Conservation (phyloP, 2,797 vertebrate genomes). For the Fistularia tabacaria region DNA sequence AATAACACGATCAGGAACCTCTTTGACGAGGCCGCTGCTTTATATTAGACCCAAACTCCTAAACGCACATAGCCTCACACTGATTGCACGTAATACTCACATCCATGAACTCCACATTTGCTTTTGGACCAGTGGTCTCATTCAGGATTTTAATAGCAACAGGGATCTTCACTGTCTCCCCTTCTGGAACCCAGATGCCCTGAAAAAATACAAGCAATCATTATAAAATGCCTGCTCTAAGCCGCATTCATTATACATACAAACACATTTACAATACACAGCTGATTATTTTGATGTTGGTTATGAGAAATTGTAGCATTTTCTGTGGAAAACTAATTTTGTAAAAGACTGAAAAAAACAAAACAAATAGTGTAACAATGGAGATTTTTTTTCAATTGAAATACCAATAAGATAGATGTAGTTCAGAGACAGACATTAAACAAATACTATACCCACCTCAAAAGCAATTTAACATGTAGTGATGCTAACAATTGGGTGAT, state of each 20-base stretch:
- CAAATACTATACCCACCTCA: too few species aligned
- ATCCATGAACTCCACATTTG: conserved; percentile 98
- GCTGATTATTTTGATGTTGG: too few species aligned
- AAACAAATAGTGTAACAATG: too few species aligned
- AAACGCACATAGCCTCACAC: conserved; percentile 1
- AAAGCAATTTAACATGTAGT: too few species aligned
- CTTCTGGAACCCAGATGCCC: conserved; percentile 98
- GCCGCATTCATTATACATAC: conserved; percentile 27
- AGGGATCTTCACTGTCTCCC: conserved; percentile 96
- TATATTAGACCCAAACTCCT: not conserved
- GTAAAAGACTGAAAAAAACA: too few species aligned
- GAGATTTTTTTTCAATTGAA: too few species aligned
- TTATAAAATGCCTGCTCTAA: conserved; percentile 17
- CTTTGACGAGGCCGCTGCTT: conserved; percentile 15
- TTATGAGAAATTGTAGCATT: too few species aligned
- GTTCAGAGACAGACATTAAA: too few species aligned
- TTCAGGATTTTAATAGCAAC: conserved; percentile 98
- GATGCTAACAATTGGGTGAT: too few species aligned
- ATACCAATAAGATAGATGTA: too few species aligned
- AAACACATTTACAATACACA: not conserved
- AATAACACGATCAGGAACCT: conserved; percentile 18
- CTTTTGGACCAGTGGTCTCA: conserved; percentile 92
- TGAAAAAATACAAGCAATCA: conserved; percentile 56
- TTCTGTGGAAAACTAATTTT: too few species aligned
- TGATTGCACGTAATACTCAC: conserved; percentile 79